These are phyloP conservation scores for Hirundichthys speculiger DNA, from an alignment of 2,113 vertebrate genomes.

Conservation along the genomic window DNA sequence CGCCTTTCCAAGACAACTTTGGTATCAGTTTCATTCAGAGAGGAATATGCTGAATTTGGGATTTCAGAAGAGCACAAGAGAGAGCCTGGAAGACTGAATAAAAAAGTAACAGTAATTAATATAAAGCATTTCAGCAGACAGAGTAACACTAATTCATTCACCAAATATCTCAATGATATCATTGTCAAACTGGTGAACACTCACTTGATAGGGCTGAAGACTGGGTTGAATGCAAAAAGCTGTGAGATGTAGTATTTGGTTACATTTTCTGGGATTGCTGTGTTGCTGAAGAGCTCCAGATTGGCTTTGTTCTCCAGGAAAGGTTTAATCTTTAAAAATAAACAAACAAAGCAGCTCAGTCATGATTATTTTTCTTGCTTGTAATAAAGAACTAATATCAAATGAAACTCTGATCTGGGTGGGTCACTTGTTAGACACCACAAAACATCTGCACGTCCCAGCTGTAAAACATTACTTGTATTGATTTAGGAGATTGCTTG, in stretches of 20 bases:
- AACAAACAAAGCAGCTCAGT: background rate
- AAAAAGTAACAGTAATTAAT: background rate
- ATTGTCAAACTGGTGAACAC: slow-evolving; percentile 3
- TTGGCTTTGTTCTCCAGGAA: slow-evolving; percentile 64
- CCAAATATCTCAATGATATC: background rate
- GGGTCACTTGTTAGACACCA: too few species aligned
- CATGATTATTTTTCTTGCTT: background rate
- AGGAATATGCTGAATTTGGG: slow-evolving; percentile 23
- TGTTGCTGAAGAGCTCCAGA: slow-evolving; percentile 69
- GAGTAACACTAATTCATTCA: background rate
- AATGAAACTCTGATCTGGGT: background rate
- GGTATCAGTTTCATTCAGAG: slow-evolving; percentile 26
- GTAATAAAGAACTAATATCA: background rate
- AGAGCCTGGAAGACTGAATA: slow-evolving; percentile 41
- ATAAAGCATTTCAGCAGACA: background rate
- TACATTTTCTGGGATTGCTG: slow-evolving; percentile 39
- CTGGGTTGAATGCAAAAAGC: slow-evolving; percentile 49
- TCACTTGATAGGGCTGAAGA: slow-evolving; percentile 58
- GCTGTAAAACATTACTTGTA: too few species aligned
- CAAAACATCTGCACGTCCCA: too few species aligned
- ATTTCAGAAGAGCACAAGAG: slow-evolving; percentile 49
- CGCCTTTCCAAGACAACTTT: slow-evolving; percentile 13
- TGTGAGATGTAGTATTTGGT: slow-evolving; percentile 49
- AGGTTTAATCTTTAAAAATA: slow-evolving; percentile 41
- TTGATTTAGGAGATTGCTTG: too few species aligned